Conservation (phyloP, 2,888 invertebrate species). For the Leptinotarsa rubiginosa region DNA sequence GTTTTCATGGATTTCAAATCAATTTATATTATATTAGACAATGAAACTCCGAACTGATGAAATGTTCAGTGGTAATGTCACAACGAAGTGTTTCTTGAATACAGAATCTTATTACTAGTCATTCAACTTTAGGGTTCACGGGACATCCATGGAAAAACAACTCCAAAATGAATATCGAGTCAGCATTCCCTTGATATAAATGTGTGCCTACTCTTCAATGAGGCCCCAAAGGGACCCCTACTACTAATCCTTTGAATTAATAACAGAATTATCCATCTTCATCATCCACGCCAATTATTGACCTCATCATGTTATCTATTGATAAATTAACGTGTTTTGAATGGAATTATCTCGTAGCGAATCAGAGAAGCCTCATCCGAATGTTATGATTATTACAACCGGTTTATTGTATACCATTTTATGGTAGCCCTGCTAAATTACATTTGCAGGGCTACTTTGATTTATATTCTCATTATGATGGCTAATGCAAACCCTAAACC, state of each 20-base stretch:
- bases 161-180: too few species aligned
- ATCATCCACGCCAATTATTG: constrained; percentile 13
- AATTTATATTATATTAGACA: too few species aligned
- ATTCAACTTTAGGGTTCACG: too few species aligned
- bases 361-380: constrained; percentile 13
- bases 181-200: too few species aligned
- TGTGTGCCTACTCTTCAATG: too few species aligned
- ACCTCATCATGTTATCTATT: constrained; percentile 14
- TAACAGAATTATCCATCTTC: neutral
- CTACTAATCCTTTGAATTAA: neutral
- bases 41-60: too few species aligned
- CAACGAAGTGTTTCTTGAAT: too few species aligned
- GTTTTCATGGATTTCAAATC: too few species aligned
- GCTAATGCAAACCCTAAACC: neutral
- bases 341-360: constrained; percentile 6
- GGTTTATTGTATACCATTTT: constrained; percentile 13
- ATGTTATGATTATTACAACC: constrained; percentile 8
- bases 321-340: constrained; percentile 12
- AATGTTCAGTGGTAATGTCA: too few species aligned
- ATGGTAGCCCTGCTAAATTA: constrained; percentile 2
- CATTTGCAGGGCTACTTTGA: neutral
- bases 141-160: too few species aligned
- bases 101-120: too few species aligned
- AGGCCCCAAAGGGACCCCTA: too few species aligned
- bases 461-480: constrained; percentile 6